Percentiles rank a stretch among this genome's conserved stretches.
These are phyloP conservation scores for Calidris pugnax DNA, from an alignment of 2,113 vertebrate genomes.

Conservation along the genomic window DNA sequence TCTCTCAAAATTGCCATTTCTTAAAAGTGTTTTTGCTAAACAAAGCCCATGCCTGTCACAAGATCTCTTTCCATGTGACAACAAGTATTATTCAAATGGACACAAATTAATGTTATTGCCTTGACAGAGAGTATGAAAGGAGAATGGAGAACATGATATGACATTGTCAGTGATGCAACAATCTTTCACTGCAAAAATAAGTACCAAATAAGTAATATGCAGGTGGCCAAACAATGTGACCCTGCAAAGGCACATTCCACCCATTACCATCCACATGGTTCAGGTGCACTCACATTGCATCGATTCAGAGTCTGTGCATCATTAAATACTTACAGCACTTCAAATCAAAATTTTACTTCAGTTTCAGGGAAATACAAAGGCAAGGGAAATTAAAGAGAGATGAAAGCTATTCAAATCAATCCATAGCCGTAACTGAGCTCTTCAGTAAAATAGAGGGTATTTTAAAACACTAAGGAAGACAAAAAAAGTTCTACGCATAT, in stretches of 20 bases:
- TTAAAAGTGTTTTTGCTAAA: not conserved
- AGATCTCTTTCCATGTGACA: not conserved
- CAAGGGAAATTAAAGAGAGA: not conserved
- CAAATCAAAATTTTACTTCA: not conserved
- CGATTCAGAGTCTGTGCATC: not conserved
- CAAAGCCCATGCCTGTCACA: not conserved
- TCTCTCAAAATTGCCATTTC: not conserved
- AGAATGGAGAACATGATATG: not conserved
- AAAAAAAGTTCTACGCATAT: not conserved
- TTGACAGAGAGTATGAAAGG: not conserved
- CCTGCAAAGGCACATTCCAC: not conserved
- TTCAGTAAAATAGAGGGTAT: not conserved
- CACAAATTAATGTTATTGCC: not conserved
- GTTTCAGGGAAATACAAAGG: not conserved
- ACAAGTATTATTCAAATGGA: not conserved
- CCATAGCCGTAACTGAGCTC: not conserved
- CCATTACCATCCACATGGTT: fast-evolving
- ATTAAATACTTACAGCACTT: not conserved
- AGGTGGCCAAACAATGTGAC: not conserved
- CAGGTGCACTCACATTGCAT: not conserved
- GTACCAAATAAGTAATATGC: not conserved
- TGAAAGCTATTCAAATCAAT: not conserved
- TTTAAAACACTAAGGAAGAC: not conserved
- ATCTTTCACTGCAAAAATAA: not conserved
- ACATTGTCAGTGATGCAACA: not conserved